Evolutionary conservation across 1,140 invertebrate species (phyloP), one percentile per base, ranked within the genome.

Genomic region (Drosophila setifemur): DNA sequence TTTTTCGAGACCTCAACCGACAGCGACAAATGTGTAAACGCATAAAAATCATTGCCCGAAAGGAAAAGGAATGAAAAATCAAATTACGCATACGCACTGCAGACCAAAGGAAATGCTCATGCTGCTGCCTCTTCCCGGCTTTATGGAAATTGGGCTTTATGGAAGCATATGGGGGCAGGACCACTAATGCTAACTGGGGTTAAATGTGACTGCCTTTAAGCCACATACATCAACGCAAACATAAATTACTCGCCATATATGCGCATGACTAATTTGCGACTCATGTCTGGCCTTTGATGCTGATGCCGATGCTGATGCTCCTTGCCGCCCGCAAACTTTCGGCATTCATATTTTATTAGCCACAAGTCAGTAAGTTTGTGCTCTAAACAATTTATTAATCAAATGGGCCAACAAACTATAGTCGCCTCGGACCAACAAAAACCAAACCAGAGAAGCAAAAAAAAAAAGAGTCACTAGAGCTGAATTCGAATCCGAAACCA

Each of bases 321-420:
- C n/a, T n/a, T 68, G 74, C 42, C 26, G 37, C 42, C 66, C 71
- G 31, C 71, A 78, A 83, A 78, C 43, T 79, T 83, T 58, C 53
- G 53, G 81, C 74, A 78, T 79, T 85, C 79, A 85, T 85, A 85
- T 85, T 85, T 85, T 85, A 85, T 85, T 74, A 79, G 74, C 58
- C 75, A 75, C 74, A 85, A 83, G 74, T 81, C 77, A 76, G 77
- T 82, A 82, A 82, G 73, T 82, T 67, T 82, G 63, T 42, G 60
- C 57, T 85, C 79, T 79, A 75, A 85, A 86, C 74, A 85, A 85
- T 85, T 86, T 85, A 79, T 83, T 83, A 83, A 83, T 83, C 79
- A 83, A 83, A 83, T 64, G 74, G 73, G 9, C 67, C 63, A 70
- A 64, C 50, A 26, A 47, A 37, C 68, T 58, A 60, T 39, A 66